Evolutionary conservation across 2,888 invertebrate species (phyloP), one percentile per base, ranked within the genome.

Genomic region (Drosophila prolongata): DNA sequence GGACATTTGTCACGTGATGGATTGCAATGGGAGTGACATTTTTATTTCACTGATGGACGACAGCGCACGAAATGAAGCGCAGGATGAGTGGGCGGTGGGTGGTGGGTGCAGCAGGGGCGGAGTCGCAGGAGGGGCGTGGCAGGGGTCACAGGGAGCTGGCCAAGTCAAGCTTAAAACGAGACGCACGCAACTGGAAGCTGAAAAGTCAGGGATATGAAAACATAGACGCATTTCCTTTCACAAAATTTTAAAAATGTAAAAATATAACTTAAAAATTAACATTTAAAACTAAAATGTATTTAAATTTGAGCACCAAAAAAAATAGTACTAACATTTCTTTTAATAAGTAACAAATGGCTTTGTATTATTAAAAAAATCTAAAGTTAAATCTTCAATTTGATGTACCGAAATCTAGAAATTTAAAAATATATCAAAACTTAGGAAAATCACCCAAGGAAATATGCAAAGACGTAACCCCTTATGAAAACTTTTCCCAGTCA

Each of bases 11-110:
- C 90, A 88, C 89, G 90, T 90, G 90, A 90, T 91, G 90, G 90
- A 90, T 91, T 91, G 90, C 90, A 90, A 89, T 90, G 90, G 91
- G 90, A 90, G 91, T 91, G 91, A 90, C 91, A 90, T 91, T 90
- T 90, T 90, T 90, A 91, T 90, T 90, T 90, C 89, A 79, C 91
- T 91, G 91, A 91, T 90, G 90, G 89, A 90, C 91, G 91, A 86
- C 86, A 87, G 81, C 59, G 78, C 87, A 86, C 86, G 77, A 78
- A 88, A 83, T 83, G 78, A 73, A 82, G 80, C 67, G 69, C 75
- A 62, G 64, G 40, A 53, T 54, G 64, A 53, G 53, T 11, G 37
- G 53, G n/a, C 1, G 9, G 43, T 4, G 37, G 19, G 14, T 2
- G 34, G 14, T 44, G 30, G 46, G n/a, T 38, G 42, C 16, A 5